Conservation (phyloP, 2,888 invertebrate genomes). For the Phytoseiulus persimilis region DNA sequence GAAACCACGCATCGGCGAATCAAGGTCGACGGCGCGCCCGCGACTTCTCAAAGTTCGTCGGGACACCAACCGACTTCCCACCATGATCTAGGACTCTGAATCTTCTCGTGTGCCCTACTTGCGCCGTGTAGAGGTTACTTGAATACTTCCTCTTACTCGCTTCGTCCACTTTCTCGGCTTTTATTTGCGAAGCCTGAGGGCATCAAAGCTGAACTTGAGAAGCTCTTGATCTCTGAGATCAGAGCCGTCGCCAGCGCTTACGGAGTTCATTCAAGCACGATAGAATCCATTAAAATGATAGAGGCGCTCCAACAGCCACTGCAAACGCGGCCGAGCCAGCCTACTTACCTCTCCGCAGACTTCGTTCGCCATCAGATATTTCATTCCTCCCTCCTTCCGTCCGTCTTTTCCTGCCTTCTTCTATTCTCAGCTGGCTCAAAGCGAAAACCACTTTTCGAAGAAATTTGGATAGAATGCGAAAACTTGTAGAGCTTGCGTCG, state of each 20-base stretch:
- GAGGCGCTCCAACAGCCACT: neutral
- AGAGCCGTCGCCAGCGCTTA: neutral
- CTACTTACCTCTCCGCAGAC: neutral
- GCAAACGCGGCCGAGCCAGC: neutral
- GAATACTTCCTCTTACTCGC: neutral
- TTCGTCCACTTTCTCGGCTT: neutral
- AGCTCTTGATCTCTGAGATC: neutral
- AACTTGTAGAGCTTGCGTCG: neutral
- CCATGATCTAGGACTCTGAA: neutral
- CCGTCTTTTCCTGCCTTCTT: neutral
- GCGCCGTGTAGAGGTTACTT: neutral
- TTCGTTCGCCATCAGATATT: neutral
- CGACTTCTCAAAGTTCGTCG: neutral
- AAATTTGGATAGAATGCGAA: neutral
- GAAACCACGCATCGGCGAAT: neutral
- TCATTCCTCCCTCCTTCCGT: neutral
- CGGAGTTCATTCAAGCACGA: neutral
- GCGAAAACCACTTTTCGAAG: neutral
- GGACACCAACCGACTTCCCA: neutral
- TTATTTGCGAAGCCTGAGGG: neutral
- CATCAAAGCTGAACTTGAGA: neutral
- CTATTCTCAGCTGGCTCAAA: neutral
- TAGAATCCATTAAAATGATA: slow-evolving; percentile 5
- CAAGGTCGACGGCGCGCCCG: neutral
- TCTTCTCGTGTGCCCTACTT: neutral